A percentile compares a stretch with the other conserved stretches of the same genome.
Conservation (phyloP, 2,888 invertebrate genomes). For the Muscina levida region DNA sequence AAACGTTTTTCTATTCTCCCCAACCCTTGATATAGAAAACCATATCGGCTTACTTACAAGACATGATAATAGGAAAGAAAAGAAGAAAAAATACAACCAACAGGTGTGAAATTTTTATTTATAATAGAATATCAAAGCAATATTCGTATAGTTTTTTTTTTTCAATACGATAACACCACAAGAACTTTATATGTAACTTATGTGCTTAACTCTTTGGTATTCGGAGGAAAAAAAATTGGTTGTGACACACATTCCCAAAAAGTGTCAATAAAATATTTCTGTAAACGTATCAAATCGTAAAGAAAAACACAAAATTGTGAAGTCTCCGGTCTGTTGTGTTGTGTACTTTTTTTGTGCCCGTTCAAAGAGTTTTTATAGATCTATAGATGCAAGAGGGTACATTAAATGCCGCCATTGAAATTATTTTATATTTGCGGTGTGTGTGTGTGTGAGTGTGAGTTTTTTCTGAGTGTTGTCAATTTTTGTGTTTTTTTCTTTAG, state of each 20-base stretch:
- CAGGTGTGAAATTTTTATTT: conserved; percentile 28
- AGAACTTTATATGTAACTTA: not conserved
- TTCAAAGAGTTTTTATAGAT: not conserved
- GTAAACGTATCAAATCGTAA: not conserved
- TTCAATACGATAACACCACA: conserved; percentile 4
- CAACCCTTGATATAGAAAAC: no score
- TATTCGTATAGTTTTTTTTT: not conserved
- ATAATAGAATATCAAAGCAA: conserved; percentile 2
- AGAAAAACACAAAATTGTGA: not conserved
- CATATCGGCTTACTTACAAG: no score
- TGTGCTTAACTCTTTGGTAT: no score
- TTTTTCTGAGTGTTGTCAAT: not conserved
- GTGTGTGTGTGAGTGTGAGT: not conserved
- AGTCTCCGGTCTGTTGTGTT: not conserved
- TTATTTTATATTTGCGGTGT: conserved; percentile 3
- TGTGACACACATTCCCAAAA: conserved; percentile 29
- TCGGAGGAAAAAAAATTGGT: conserved; percentile 1
- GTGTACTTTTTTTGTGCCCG: not conserved
- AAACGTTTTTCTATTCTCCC: not conserved
- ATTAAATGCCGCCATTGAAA: conserved; percentile 17
- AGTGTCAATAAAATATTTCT: conserved; percentile 31
- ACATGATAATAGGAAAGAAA: not conserved
- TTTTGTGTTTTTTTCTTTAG: no score
- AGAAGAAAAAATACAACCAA: conserved; percentile 10
- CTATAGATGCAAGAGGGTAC: not conserved